Conservation (phyloP, 2,888 invertebrate species). For the Eristalis pertinax region DNA sequence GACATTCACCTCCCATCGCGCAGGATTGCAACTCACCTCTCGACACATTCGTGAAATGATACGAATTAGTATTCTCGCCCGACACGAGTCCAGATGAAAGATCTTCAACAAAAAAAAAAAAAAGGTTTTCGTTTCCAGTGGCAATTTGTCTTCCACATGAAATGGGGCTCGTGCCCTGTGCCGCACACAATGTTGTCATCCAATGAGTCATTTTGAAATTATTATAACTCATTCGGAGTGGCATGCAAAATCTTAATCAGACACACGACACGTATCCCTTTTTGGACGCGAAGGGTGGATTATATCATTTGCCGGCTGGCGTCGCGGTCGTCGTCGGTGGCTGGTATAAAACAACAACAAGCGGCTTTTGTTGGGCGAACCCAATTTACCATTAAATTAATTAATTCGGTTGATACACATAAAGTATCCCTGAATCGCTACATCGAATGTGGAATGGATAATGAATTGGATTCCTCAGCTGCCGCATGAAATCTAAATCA, state of each 20-base stretch:
- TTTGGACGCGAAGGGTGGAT: not conserved
- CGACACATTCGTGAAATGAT: conserved; percentile 7
- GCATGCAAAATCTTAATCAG: conserved; percentile 64
- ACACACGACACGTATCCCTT: conserved; percentile 28
- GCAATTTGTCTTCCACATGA: conserved; percentile 22
- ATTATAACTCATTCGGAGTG: conserved; percentile 32
- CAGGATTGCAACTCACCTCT: not conserved
- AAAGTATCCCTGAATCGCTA: conserved; percentile 22
- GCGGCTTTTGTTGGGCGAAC: conserved; percentile 7
- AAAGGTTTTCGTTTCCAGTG: conserved; percentile 13
- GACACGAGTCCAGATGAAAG: not conserved
- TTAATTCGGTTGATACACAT: conserved; percentile 44
- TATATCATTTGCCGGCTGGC: not conserved
- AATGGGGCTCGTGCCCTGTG: conserved; percentile 1
- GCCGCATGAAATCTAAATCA: conserved; percentile 33
- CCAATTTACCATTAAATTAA: conserved; percentile 56
- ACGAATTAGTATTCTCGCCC: conserved; percentile 19
- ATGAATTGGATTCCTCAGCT: conserved; percentile 39
- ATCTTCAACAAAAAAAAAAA: not conserved
- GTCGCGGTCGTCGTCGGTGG: not conserved
- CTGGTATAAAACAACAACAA: not conserved
- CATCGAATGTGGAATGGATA: conserved; percentile 31
- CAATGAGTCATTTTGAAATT: conserved; percentile 29
- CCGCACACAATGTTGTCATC: conserved; percentile 16
- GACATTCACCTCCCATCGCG: not conserved